phyloP scores from a whole-genome alignment of 2,113 vertebrate species.

The Anser brachyrhynchus region DNA sequence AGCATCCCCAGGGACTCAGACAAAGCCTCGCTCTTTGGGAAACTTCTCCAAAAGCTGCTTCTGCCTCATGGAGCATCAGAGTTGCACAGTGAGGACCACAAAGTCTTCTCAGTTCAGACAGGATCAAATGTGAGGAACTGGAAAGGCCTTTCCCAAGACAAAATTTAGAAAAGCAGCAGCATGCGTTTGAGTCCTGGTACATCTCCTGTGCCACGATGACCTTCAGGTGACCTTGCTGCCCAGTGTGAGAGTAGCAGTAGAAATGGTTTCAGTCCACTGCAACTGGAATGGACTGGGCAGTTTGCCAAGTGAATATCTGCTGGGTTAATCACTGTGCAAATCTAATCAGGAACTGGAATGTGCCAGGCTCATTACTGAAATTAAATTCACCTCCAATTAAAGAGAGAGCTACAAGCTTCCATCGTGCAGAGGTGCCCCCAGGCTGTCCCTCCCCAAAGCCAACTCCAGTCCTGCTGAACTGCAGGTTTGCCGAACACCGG shows the following conservation, averaged over 20 bases:
- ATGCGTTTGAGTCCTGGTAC: fast-evolving
- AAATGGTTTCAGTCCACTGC: slow-evolving; percentile 62
- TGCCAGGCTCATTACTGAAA: slow-evolving; percentile 69
- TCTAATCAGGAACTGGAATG: slow-evolving; percentile 68
- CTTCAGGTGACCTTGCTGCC: slow-evolving; percentile 41
- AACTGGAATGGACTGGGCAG: slow-evolving; percentile 54
- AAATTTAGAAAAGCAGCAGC: neutral
- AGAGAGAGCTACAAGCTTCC: slow-evolving; percentile 55
- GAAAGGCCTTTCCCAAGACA: neutral
- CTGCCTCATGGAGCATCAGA: neutral
- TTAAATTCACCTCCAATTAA: slow-evolving; percentile 68
- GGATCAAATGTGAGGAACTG: neutral
- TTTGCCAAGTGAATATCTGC: slow-evolving; percentile 58
- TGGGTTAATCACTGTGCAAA: slow-evolving; percentile 66
- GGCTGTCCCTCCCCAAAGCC: slow-evolving; percentile 49
- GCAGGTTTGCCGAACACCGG: neutral
- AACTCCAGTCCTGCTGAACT: slow-evolving; percentile 9
- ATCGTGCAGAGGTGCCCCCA: slow-evolving; percentile 21
- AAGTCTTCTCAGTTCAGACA: neutral
- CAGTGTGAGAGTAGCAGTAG: neutral
- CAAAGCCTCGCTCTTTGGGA: neutral
- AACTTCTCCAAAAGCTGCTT: neutral
- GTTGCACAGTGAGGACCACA: neutral
- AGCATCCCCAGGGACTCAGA: neutral
- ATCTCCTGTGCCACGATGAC: neutral